Evolutionary conservation across 2,113 vertebrate genomes (phyloP).

Genomic region (Pseudolaguvia tuberculata): DNA sequence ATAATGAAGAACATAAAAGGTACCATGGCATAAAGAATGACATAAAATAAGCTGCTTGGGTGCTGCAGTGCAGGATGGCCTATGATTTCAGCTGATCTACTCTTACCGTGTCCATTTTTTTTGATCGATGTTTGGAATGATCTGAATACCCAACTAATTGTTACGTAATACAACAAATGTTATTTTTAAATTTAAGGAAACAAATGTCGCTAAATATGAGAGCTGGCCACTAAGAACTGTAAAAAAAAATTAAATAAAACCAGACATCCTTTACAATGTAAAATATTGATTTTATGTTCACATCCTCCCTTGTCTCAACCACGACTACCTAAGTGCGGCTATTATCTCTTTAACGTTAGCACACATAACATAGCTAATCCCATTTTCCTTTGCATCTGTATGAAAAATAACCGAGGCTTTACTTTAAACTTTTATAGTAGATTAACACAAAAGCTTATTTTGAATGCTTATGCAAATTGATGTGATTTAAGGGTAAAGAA

Average conservation of each 20-base stretch:
- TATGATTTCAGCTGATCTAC: slow-evolving; percentile 26
- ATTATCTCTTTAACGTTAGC: slow-evolving; percentile 19
- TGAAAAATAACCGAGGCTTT: slow-evolving; percentile 34
- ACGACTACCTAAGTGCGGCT: slow-evolving; percentile 26
- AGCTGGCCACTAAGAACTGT: slow-evolving; percentile 4
- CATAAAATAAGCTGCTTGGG: slow-evolving; percentile 34
- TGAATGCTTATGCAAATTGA: slow-evolving; percentile 34
- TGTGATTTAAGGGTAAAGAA: slow-evolving; percentile 28
- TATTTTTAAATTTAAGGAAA: not conserved
- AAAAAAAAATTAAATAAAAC: not conserved
- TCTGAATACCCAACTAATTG: slow-evolving; percentile 10
- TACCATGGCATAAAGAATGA: slow-evolving; percentile 41
- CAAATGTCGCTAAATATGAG: not conserved
- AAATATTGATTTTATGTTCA: slow-evolving; percentile 42
- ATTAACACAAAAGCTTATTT: slow-evolving; percentile 38
- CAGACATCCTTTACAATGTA: slow-evolving; percentile 13
- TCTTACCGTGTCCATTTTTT: slow-evolving; percentile 33
- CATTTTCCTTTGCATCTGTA: slow-evolving; percentile 28
- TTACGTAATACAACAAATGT: slow-evolving; percentile 22
- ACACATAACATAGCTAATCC: slow-evolving; percentile 2
- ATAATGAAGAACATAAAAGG: slow-evolving; percentile 31
- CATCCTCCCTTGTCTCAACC: slow-evolving; percentile 19
- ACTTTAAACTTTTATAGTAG: slow-evolving; percentile 7
- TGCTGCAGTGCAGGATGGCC: slow-evolving; percentile 42
- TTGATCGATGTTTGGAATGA: slow-evolving; percentile 1